These are phyloP conservation scores for Euleptes europaea DNA, from an alignment of 2,113 vertebrate species.

Conservation along the genomic window DNA sequence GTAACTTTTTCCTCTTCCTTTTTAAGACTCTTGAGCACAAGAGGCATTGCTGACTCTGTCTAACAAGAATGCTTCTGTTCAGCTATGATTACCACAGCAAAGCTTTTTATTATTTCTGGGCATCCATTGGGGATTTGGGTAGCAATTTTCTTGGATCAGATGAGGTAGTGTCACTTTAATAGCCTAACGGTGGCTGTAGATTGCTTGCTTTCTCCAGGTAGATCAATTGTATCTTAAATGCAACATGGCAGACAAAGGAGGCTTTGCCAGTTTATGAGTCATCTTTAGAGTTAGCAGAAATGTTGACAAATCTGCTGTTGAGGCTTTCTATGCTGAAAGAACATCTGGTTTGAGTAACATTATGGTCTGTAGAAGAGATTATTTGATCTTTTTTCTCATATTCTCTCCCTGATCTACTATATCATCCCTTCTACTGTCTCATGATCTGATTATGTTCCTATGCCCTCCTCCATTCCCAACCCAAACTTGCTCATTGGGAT, in stretches of 20 bases:
- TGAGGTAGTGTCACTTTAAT: not conserved
- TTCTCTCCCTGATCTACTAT: too few relatives aligned
- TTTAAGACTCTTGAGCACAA: not conserved
- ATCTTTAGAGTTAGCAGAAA: too few relatives aligned
- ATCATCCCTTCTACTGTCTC: too few relatives aligned
- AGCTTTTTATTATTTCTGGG: slow-evolving; percentile 9
- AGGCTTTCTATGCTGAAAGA: too few relatives aligned
- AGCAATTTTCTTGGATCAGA: slow-evolving; percentile 8
- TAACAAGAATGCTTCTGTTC: slow-evolving; percentile 11
- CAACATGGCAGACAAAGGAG: not conserved
- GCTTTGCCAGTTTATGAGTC: too few relatives aligned
- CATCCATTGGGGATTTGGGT: slow-evolving; percentile 3
- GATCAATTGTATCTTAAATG: slow-evolving; percentile 1
- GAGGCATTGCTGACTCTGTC: not conserved
- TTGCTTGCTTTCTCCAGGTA: not conserved
- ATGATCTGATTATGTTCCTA: too few relatives aligned
- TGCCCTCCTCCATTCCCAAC: too few relatives aligned
- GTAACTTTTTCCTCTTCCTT: not conserved
- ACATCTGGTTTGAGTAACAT: too few relatives aligned
- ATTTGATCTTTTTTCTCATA: too few relatives aligned
- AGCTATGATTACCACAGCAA: not conserved
- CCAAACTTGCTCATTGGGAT: too few relatives aligned
- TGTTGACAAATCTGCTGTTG: too few relatives aligned
- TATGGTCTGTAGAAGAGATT: too few relatives aligned
- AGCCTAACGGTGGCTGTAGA: not conserved